Evolutionary conservation across 2,113 vertebrate species (phyloP), one percentile per base, ranked within the genome.

Genomic region (Macrotus californicus): DNA sequence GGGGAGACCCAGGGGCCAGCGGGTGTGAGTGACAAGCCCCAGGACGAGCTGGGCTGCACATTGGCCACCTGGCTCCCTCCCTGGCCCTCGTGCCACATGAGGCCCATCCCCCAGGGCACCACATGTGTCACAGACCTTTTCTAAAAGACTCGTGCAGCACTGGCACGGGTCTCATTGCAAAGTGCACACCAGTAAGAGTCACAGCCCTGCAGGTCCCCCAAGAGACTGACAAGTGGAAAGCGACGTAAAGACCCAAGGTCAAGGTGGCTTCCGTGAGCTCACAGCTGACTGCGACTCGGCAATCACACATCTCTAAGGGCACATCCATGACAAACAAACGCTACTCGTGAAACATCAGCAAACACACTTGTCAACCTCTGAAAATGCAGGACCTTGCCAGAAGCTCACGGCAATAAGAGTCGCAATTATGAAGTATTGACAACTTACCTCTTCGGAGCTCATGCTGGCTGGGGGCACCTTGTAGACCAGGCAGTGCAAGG

Each of bases 401-500:
- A 31, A 50, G 43, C 46, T 43, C 50, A 1, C 4, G 3, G 2
- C 22, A 24, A 61, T 3, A 24, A 73, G 41, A 14, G 1, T 7
- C 72, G 24, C 1, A 13, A 34, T 3, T 41, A 8, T 4, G 0
- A 31, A 7, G n/a, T 0, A 1, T 7, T 4, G 8, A 1, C 2
- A 4, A 39, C 89, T 98, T 94, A 99, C 98, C 98, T 98, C 98
- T 56, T 54, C 43, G 0, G 98, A 98, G 98, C 96, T 98, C 95
- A 95, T 96, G 96, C 90, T 29, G 56, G 96, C 97, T 7, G 83
- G 93, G 0, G 98, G 97, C 3, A 75, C 97, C 90, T 96, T 98
- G 93, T 99, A 99, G 72, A 99, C 99, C 98, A 99, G 97, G 92
- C 98, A 61, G 54, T 96, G 98, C 1, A 96, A 96, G 43, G 99